Base-by-base conservation (phyloP, 2,888 invertebrate species). In the Drosophila greeni region DNA sequence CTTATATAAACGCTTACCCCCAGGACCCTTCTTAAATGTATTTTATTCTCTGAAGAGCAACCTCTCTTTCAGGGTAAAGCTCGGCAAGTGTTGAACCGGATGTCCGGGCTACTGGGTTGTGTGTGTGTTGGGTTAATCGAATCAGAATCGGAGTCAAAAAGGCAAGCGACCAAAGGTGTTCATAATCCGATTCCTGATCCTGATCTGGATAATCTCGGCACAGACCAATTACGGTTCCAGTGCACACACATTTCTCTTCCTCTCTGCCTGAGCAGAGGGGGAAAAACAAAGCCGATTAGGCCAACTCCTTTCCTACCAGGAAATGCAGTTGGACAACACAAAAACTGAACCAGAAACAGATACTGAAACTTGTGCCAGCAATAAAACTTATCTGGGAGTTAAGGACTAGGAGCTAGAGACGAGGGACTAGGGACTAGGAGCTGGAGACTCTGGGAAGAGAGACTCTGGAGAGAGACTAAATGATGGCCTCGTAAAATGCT, bases 401-500 rank as follows among this genome's bases (percentile, higher is more conserved):
- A 24, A 14, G 24, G 33, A 26, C 26, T 26, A 40, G 40, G 45
- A n/a, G n/a, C n/a, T n/a, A n/a, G n/a, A 26, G 40, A 12, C 45
- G 16, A 33, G 24, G 24, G 23, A 12, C 40, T 37, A 24, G 16
- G 24, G 33, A 26, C 26, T 26, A 40, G 40, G 45, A n/a, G n/a
- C n/a, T n/a, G n/a, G n/a, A 26, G 40, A 12, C 45, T 26, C 16
- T 24, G 47, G 20, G 33, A n/a, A n/a, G n/a, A n/a, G n/a, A n/a
- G n/a, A n/a, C n/a, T n/a, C n/a, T n/a, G n/a, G n/a, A n/a, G n/a
- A 9, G 39, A 14, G 64, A 12, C 64, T 62, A 62, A 62, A 36
- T 64, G 64, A 61, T 61, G 62, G 62, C 29, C 31, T 42, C 65
- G 73, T 75, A 61, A 72, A 68, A 60, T 66, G 58, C 64, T 36